Percentiles rank a stretch among this genome's conserved stretches.
phyloP scores from a whole-genome alignment of 2,797 vertebrate species.

The Gadopsis marmoratus region DNA sequence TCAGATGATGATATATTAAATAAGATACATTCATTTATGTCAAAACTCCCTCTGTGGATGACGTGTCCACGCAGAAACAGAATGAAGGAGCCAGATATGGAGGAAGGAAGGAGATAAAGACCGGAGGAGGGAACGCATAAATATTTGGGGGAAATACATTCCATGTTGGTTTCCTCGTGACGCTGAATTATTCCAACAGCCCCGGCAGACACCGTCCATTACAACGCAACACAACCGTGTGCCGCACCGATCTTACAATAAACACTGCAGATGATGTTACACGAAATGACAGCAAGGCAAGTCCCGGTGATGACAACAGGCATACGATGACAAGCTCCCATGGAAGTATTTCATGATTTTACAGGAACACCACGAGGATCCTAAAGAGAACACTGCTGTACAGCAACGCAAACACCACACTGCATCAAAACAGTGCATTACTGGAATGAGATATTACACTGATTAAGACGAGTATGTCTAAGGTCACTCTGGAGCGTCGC shows the following conservation, averaged over 20 bases:
- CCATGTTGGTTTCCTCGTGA: conserved; percentile 57
- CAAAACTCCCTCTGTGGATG: background rate
- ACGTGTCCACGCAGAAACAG: conserved; percentile 24
- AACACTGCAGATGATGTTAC: conserved; percentile 13
- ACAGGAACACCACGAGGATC: background rate
- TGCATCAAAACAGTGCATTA: background rate
- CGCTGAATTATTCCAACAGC: conserved; percentile 24
- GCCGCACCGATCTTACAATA: background rate
- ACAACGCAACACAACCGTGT: background rate
- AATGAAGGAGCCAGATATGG: conserved; percentile 75
- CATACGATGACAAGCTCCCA: background rate
- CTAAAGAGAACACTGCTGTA: background rate
- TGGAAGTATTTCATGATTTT: background rate
- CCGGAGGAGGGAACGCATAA: conserved; percentile 58
- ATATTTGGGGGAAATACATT: conserved; percentile 73
- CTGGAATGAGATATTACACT: background rate
- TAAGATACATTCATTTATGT: background rate
- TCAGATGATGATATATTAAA: background rate
- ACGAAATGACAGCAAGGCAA: conserved; percentile 23
- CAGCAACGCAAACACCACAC: background rate
- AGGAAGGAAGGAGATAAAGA: conserved; percentile 78
- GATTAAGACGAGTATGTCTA: background rate
- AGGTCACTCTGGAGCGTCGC: background rate
- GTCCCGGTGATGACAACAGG: background rate
- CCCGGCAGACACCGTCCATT: background rate